Percentiles rank a stretch among this genome's conserved stretches.
phyloP scores from a whole-genome alignment of 2,797 vertebrate genomes.

The Morelia viridis region DNA sequence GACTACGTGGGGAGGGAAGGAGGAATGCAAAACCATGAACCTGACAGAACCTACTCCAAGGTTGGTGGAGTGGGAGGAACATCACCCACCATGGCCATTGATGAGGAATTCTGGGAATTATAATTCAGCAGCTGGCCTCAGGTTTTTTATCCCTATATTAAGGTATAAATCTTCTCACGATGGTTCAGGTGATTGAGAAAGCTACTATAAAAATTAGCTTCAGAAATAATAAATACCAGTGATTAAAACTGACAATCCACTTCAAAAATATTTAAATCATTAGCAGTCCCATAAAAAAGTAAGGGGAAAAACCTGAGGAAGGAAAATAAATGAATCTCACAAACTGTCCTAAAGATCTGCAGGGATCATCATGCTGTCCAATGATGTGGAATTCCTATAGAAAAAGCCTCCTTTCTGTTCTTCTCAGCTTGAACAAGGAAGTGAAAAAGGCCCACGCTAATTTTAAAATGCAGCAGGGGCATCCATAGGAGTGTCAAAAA shows the following conservation, averaged over 20 bases:
- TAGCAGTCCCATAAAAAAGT: background rate
- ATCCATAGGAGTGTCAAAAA: background rate
- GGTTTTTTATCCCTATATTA: background rate
- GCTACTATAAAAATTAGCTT: background rate
- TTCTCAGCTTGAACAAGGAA: too few relatives aligned
- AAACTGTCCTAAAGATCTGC: too few relatives aligned
- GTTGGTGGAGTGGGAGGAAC: background rate
- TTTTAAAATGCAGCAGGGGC: background rate
- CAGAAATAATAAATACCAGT: background rate
- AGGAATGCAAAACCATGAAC: background rate
- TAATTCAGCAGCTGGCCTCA: background rate
- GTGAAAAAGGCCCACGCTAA: background rate
- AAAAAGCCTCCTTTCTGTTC: too few relatives aligned
- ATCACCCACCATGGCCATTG: background rate
- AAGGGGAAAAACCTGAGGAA: background rate
- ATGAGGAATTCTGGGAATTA: background rate
- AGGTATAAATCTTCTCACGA: background rate
- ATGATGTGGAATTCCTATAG: too few relatives aligned
- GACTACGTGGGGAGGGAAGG: background rate
- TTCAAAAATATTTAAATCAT: background rate
- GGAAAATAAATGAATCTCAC: background rate
- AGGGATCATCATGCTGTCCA: too few relatives aligned
- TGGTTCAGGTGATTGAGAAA: background rate
- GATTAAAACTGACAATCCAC: background rate
- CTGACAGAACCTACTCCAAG: background rate